These are phyloP conservation scores for Pelochelys cantorii DNA, from an alignment of 2,797 vertebrate species.

Conservation along the genomic window DNA sequence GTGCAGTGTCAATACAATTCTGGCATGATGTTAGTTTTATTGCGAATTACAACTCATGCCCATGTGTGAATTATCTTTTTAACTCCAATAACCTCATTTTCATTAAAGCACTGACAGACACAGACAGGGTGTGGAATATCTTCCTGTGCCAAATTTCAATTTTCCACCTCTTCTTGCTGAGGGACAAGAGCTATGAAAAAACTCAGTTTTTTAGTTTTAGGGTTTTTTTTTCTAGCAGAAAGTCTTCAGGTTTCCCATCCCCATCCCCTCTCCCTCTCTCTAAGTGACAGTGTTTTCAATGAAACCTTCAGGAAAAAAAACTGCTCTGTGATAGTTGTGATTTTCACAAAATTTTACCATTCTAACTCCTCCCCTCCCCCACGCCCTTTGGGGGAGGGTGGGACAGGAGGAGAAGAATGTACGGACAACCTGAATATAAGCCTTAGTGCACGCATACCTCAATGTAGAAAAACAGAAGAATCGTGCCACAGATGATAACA, in stretches of 20 bases:
- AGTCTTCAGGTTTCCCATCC: neutral
- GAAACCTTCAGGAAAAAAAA: neutral
- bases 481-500: conserved; percentile 14
- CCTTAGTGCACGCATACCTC: conserved; percentile 4
- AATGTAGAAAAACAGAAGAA: conserved; percentile 42
- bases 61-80: neutral
- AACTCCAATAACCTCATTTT: neutral
- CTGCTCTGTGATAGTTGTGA: neutral
- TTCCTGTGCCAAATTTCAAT: neutral
- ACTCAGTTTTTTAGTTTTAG: too few species aligned
- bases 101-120: neutral
- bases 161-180: neutral
- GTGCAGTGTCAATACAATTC: neutral
- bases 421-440: neutral
- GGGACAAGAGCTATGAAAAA: neutral
- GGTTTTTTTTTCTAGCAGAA: neutral
- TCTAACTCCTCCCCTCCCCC: neutral
- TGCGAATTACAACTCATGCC: neutral
- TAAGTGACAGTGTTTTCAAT: neutral
- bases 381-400: neutral
- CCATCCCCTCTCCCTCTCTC: neutral
- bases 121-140: neutral
- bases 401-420: neutral
- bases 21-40: neutral
- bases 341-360: too few species aligned